Percentiles rank a stretch among this genome's conserved stretches.
These are phyloP conservation scores for Stegana nigrithorax DNA, from an alignment of 2,888 invertebrate genomes.

Conservation along the genomic window DNA sequence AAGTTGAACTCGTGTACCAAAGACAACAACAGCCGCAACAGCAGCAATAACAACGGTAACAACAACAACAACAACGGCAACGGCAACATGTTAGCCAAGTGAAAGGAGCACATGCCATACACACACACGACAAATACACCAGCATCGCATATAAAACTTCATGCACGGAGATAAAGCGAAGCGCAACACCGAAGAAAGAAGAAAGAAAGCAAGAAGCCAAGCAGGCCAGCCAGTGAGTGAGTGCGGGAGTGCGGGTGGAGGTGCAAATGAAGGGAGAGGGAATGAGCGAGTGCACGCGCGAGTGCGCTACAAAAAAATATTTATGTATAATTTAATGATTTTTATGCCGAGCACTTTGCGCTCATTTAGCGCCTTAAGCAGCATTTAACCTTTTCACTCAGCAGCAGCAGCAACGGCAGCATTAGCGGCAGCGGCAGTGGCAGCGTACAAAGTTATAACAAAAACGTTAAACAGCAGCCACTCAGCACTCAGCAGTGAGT, in stretches of 20 bases:
- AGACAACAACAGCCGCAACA: constrained; percentile 9
- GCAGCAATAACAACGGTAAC: constrained; percentile 19
- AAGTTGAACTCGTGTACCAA: neutral
- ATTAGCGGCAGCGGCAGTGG: neutral
- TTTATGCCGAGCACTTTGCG: constrained; percentile 26
- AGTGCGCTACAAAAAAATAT: neutral
- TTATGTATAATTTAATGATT: constrained; percentile 27
- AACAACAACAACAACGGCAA: constrained; percentile 12
- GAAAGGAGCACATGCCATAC: constrained; percentile 17
- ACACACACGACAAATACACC: neutral
- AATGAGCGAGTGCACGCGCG: neutral
- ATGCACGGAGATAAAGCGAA: too few relatives aligned
- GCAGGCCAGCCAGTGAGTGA: too few relatives aligned
- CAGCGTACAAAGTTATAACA: neutral
- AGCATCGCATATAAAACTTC: too few relatives aligned
- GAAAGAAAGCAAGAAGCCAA: neutral
- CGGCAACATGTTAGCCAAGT: constrained; percentile 17
- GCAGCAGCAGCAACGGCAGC: constrained; percentile 2
- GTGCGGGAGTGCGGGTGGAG: too few relatives aligned
- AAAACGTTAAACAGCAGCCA: neutral
- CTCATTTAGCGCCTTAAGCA: constrained; percentile 29
- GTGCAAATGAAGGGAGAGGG: too few relatives aligned
- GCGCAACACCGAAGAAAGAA: too few relatives aligned
- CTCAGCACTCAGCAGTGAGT: neutral
- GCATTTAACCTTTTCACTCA: constrained; percentile 29